Percentiles rank a stretch among this genome's conserved stretches.
phyloP scores from a whole-genome alignment of 1,140 invertebrate genomes.

The Neodiprion pinetum region DNA sequence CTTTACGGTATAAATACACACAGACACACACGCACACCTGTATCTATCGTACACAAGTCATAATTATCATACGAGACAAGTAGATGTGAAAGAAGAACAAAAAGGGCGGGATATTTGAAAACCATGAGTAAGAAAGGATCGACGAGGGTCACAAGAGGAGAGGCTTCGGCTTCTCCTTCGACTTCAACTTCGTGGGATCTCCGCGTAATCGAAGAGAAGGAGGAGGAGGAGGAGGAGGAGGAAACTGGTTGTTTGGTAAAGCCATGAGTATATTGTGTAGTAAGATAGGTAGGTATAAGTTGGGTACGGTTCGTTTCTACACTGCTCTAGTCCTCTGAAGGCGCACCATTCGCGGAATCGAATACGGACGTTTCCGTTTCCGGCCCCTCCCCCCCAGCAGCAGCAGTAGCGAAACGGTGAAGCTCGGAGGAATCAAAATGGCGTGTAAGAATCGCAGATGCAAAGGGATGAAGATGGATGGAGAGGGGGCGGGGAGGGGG shows the following conservation, averaged over 20 bases:
- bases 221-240: neutral
- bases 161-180: too few species aligned
- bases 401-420: slow-evolving; percentile 11
- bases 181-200: too few species aligned
- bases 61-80: neutral
- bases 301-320: neutral
- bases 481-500: slow-evolving; percentile 14
- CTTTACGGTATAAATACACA: neutral
- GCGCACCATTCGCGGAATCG: neutral
- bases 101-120: neutral
- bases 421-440: neutral
- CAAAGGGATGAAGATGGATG: neutral
- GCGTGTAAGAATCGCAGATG: neutral
- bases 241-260: neutral
- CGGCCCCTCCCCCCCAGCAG: neutral
- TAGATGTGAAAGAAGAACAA: neutral
- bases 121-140: neutral
- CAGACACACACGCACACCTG: too few species aligned
- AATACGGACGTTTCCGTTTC: neutral
- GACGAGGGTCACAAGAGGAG: too few species aligned
- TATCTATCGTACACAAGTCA: neutral
- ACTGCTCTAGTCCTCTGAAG: neutral
- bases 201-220: neutral
- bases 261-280: neutral
- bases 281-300: neutral